Percentiles rank a stretch among this genome's conserved stretches.
phyloP scores from a whole-genome alignment of 2,113 vertebrate genomes.

The Callochromis pleurospilus region DNA sequence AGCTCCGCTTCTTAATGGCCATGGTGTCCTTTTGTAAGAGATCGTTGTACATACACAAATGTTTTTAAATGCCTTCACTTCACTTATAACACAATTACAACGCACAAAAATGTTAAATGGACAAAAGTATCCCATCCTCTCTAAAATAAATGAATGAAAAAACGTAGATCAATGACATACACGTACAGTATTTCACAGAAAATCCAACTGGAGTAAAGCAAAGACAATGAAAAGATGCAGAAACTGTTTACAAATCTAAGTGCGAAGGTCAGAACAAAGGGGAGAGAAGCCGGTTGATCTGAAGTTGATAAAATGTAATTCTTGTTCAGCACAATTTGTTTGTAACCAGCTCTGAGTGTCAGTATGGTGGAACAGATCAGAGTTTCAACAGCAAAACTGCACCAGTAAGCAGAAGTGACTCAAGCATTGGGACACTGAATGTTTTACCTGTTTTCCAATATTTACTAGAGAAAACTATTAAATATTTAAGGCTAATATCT shows the following conservation, averaged over 20 bases:
- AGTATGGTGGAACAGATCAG: background rate
- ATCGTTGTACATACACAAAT: background rate
- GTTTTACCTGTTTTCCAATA: background rate
- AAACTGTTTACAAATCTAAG: background rate
- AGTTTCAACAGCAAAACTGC: background rate
- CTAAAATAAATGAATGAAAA: background rate
- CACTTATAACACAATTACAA: background rate
- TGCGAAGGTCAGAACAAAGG: background rate
- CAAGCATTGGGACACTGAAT: background rate
- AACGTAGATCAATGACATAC: background rate
- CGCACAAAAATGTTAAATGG: background rate
- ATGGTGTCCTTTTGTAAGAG: constrained; percentile 79
- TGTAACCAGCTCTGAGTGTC: background rate
- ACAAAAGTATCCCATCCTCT: background rate
- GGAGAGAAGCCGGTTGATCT: background rate
- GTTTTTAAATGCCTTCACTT: background rate
- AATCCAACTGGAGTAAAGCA: background rate
- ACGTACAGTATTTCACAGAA: background rate
- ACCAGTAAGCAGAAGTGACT: background rate
- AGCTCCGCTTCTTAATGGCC: constrained; percentile 83
- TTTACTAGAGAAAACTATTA: background rate
- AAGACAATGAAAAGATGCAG: background rate
- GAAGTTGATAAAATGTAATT: background rate
- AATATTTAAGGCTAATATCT: background rate
- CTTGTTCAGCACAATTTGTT: background rate